Evolutionary conservation across 2,888 invertebrate species (phyloP).

Genomic region (Calameuta pallipes): DNA sequence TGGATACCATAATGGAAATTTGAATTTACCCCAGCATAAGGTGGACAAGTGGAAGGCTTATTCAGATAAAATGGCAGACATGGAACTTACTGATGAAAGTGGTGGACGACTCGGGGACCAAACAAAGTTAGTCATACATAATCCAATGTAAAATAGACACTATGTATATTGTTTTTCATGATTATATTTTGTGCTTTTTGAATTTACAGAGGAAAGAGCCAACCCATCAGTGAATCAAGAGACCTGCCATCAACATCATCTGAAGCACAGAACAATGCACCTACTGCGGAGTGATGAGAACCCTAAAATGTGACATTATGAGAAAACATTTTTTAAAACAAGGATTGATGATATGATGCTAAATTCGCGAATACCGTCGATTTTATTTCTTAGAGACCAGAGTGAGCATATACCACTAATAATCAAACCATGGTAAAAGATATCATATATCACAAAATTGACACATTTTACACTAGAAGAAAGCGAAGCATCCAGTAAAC

Average conservation of each 20-base stretch:
- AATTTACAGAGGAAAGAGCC: constrained; percentile 32
- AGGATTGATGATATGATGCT: not conserved
- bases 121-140: constrained; percentile 36
- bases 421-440: not conserved
- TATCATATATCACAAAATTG: not conserved
- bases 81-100: constrained; percentile 34
- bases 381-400: not conserved
- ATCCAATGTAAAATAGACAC: not conserved
- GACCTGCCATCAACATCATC: constrained; percentile 37
- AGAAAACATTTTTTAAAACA: not conserved
- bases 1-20: constrained; percentile 52
- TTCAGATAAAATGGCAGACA: constrained; percentile 32
- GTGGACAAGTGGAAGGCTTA: constrained; percentile 41
- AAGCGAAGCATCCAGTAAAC: not conserved
- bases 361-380: not conserved
- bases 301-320: not conserved
- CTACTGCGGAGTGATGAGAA: constrained; percentile 31
- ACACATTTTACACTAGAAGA: not conserved
- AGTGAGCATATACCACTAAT: not conserved
- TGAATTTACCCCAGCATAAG: constrained; percentile 33
- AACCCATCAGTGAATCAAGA: constrained; percentile 36
- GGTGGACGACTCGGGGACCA: constrained; percentile 37
- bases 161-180: not conserved
- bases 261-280: constrained; percentile 35
- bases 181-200: not conserved